These are phyloP conservation scores for Pseudorhombus dupliciocellatus DNA, from an alignment of 2,113 vertebrate genomes.

Conservation along the genomic window DNA sequence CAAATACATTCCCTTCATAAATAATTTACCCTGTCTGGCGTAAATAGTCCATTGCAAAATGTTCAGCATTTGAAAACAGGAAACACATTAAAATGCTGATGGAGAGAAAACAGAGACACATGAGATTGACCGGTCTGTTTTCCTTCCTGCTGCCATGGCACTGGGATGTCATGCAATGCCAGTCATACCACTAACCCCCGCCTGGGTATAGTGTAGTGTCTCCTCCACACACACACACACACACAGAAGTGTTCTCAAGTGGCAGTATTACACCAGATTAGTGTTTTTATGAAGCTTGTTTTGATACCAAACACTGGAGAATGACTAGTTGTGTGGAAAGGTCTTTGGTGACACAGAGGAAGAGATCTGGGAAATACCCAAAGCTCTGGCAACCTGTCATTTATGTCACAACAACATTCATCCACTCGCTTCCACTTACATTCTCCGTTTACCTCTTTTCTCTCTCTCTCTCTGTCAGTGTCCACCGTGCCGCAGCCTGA, in stretches of 20 bases:
- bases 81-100: background rate
- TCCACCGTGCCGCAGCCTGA: constrained; percentile 94
- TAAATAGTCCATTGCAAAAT: background rate
- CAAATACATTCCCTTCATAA: background rate
- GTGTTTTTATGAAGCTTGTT: constrained; percentile 18
- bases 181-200: constrained; percentile 32
- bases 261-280: constrained; percentile 30
- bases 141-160: constrained; percentile 33
- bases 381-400: background rate
- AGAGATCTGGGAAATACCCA: constrained; percentile 1
- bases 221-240: constrained; percentile 27
- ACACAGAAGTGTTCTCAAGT: constrained; percentile 27
- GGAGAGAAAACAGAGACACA: background rate
- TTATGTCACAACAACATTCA: background rate
- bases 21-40: background rate
- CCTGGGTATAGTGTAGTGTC: background rate
- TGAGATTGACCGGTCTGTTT: constrained; percentile 45
- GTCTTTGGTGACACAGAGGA: constrained; percentile 1
- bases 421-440: background rate
- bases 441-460: background rate
- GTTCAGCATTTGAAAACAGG: background rate
- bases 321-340: constrained; percentile 32
- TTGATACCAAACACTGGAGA: constrained; percentile 39
- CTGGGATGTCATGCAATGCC: constrained; percentile 58
- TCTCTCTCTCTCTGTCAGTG: constrained; percentile 80